Evolutionary conservation across 2,797 vertebrate species (phyloP).

Genomic region (Gymnoscopelus microlampas): DNA sequence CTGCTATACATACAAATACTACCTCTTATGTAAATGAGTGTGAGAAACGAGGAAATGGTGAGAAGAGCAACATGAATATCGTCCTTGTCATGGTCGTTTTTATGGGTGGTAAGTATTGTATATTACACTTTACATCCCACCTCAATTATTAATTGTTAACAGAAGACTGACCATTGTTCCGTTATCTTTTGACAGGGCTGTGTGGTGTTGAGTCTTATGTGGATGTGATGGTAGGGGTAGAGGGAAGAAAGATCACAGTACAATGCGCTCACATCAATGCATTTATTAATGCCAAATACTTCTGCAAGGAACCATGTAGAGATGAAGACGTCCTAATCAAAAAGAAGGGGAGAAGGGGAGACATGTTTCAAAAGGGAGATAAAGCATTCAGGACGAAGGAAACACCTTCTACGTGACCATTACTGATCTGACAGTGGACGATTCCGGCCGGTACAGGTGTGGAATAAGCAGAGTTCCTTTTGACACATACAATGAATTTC

Average conservation of each 20-base stretch:
- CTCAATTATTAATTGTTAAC: background rate
- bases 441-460: constrained; percentile 65
- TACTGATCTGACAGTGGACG: constrained; percentile 29
- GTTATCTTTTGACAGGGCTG: constrained; percentile 45
- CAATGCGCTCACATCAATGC: constrained; percentile 45
- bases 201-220: constrained; percentile 10
- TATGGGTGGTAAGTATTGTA: constrained; percentile 40
- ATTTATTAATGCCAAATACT: constrained; percentile 59
- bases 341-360: background rate
- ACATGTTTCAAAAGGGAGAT: background rate
- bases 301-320: constrained; percentile 46
- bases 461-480: constrained; percentile 10
- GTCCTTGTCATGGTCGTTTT: constrained; percentile 28
- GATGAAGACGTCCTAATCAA: constrained; percentile 36
- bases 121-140: too few species aligned
- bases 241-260: constrained; percentile 4
- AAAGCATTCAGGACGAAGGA: constrained; percentile 43
- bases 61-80: constrained; percentile 4
- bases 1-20: constrained; percentile 1
- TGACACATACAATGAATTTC: constrained; percentile 41
- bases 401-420: constrained; percentile 65
- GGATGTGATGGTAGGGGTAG: constrained; percentile 12
- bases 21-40: too few species aligned
- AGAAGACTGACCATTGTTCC: constrained; percentile 1
- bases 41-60: background rate